Evolutionary conservation across 1,140 invertebrate species (phyloP), one percentile per base, ranked within the genome.

Genomic region (Drosophila aff.): DNA sequence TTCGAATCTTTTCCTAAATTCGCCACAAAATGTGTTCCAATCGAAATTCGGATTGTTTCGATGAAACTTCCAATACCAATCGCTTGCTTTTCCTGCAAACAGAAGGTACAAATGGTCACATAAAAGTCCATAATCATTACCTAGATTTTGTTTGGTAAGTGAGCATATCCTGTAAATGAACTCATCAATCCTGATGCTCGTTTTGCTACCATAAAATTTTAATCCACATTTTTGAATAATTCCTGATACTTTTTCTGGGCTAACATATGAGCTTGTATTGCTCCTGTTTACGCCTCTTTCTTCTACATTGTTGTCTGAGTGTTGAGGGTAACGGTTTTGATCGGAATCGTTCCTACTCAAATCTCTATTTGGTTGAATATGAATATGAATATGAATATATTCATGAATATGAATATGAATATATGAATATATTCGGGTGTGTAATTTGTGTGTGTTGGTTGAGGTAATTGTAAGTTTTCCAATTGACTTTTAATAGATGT

Each of bases 101-200:
- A 47, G 15, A 13, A 41, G 26, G n/a, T 43, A 31, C 6, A 59
- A 43, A 33, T 47, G 58, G 15, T 61, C 58, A 16, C 58, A 61
- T 15, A 47, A 5, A 13, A 46, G 15, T 21, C 6, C 13, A 21
- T 23, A 60, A 41, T 58, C 38, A 13, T 43, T 43, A 11, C 11
- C 2, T 11, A 28, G 10, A 18, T 18, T 58, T 23, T 41, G 55
- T 58, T 41, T 38, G 15, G 38, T 41, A 58, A 11, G 38, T n/a
- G 38, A 58, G 7, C 55, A 7, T 11, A 58, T 11, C 11, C 28
- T 21, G 21, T 47, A 61, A 21, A 61, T 16, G 33, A 61, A 61
- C 13, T 61, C 43, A 6, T 61, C 15, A 21, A 61, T 33, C 15
- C 18, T n/a, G 13, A 61, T 33, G 43, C 31, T 23, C 13, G 59